Percentiles rank a stretch among this genome's conserved stretches.
Conservation (phyloP, 2,113 vertebrate genomes). For the Urocolius indicus region DNA sequence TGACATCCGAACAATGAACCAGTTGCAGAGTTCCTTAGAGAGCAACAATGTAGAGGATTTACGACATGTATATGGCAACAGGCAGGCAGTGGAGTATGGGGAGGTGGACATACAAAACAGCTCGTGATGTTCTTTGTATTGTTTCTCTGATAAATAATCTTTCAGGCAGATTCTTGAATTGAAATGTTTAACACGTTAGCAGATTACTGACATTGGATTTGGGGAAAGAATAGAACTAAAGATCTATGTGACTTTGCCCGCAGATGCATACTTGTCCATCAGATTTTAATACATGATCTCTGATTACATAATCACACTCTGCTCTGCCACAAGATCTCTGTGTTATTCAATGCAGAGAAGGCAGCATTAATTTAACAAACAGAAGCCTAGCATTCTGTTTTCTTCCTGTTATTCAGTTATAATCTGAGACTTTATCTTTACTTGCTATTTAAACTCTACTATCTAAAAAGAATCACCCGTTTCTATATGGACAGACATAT, state of each 20-base stretch:
- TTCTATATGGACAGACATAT: neutral
- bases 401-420: neutral
- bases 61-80: constrained; percentile 14
- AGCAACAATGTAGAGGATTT: constrained; percentile 62
- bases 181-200: neutral
- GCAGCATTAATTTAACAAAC: neutral
- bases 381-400: neutral
- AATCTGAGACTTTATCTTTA: neutral
- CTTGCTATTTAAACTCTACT: neutral
- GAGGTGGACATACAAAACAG: neutral
- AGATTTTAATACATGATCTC: neutral
- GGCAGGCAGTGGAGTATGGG: neutral
- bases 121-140: neutral
- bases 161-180: neutral
- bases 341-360: neutral
- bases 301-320: neutral
- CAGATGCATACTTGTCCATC: neutral
- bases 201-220: neutral
- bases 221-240: neutral
- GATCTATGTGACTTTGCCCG: neutral
- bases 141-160: neutral
- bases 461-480: neutral
- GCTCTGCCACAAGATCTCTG: neutral
- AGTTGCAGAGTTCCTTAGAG: constrained; percentile 60
- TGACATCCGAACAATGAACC: constrained; percentile 54